phyloP scores from a whole-genome alignment of 35 echinoderm and acorn worm species.

The Stichopus chloronotus region DNA sequence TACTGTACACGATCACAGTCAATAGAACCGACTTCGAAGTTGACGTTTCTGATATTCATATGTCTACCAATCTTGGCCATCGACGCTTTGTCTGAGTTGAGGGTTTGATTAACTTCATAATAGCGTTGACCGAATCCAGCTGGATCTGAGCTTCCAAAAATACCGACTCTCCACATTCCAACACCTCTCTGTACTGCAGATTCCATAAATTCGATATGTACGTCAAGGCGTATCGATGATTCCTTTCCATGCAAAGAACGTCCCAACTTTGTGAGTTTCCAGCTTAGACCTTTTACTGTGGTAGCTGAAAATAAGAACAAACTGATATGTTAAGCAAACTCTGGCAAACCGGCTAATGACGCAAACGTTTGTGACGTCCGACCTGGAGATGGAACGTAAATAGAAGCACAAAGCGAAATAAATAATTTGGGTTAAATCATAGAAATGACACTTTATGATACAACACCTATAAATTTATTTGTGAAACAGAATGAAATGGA shows the following conservation, averaged over 20 bases:
- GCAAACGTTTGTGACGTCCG: too few species aligned
- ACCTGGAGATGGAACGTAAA: too few species aligned
- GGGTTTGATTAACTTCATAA: conserved; percentile 60
- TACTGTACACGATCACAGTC: not conserved
- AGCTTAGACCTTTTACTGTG: not conserved
- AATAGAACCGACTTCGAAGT: conserved; percentile 28
- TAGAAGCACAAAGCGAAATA: too few species aligned
- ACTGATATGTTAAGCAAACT: too few species aligned
- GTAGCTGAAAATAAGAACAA: not conserved
- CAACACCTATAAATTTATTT: too few species aligned
- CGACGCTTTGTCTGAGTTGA: conserved; percentile 50
- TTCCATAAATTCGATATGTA: not conserved
- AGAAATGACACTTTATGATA: too few species aligned
- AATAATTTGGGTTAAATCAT: too few species aligned
- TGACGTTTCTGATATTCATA: not conserved
- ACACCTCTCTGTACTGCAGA: conserved; percentile 47
- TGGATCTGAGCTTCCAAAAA: conserved; percentile 75
- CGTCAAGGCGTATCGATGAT: not conserved
- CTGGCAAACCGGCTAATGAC: too few species aligned
- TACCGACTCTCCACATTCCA: conserved; percentile 72
- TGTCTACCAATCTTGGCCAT: not conserved
- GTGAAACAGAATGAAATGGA: too few species aligned
- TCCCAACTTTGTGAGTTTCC: not conserved
- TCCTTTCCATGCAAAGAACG: not conserved
- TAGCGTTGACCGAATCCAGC: conserved; percentile 72